phyloP scores from a whole-genome alignment of 2,113 vertebrate species.

The Rhegmatorhina hoffmannsi region DNA sequence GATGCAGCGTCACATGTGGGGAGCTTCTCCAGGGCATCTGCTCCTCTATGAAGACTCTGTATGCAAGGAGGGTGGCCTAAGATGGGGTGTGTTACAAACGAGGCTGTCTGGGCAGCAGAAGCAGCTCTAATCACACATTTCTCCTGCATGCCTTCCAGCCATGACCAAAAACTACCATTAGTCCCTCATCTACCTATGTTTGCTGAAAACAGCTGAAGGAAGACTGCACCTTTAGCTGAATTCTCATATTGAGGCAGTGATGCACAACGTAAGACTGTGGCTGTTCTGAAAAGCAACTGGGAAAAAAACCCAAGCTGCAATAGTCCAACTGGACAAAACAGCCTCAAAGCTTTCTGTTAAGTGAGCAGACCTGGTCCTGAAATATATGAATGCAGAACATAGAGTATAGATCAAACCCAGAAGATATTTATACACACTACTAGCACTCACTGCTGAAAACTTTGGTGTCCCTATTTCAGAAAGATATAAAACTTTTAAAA shows the following conservation, averaged over 20 bases:
- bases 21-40: neutral
- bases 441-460: neutral
- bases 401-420: neutral
- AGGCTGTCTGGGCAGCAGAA: neutral
- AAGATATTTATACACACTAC: neutral
- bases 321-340: neutral
- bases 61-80: neutral
- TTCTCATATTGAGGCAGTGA: neutral
- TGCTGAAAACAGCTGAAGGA: neutral
- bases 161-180: neutral
- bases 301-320: neutral
- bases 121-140: neutral
- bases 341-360: neutral
- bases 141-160: neutral
- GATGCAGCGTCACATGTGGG: neutral
- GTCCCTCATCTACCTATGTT: neutral
- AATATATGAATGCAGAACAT: neutral
- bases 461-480: neutral
- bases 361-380: neutral
- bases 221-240: neutral
- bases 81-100: neutral
- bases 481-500: neutral
- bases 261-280: neutral
- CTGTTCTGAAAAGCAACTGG: neutral
- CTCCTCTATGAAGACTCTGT: rapidly evolving